A percentile compares a stretch with the other conserved stretches of the same genome.
phyloP scores from a whole-genome alignment of 2,113 vertebrate genomes.

The Hypanus sabinus region DNA sequence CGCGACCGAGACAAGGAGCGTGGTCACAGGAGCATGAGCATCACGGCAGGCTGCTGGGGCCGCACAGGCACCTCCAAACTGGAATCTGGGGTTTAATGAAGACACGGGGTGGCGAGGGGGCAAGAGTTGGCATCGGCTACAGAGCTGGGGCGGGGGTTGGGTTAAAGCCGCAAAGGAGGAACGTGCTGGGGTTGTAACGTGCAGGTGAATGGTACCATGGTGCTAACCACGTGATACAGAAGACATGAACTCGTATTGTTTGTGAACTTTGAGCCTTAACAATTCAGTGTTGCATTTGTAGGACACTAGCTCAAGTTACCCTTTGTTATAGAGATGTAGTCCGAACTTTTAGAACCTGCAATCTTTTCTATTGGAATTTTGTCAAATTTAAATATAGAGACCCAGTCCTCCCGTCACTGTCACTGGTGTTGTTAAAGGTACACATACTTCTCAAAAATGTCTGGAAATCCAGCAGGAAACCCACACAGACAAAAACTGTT shows the following conservation, averaged over 20 bases:
- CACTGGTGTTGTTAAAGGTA: background rate
- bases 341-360: constrained; percentile 40
- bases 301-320: constrained; percentile 40
- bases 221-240: constrained; percentile 24
- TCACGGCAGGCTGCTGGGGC: constrained; percentile 91
- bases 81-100: constrained; percentile 59
- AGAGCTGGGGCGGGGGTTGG: too few relatives aligned
- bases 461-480: constrained; percentile 43
- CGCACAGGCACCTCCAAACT: constrained; percentile 65
- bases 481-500: background rate
- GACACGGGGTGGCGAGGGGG: too few relatives aligned
- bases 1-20: constrained; percentile 68
- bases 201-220: constrained; percentile 26
- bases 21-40: constrained; percentile 84
- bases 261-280: constrained; percentile 49
- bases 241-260: constrained; percentile 12
- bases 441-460: constrained; percentile 43
- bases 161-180: background rate
- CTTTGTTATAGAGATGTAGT: constrained; percentile 38
- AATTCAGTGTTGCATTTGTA: constrained; percentile 42
- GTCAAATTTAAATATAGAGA: constrained; percentile 54
- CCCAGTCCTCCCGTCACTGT: constrained; percentile 49
- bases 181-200: background rate
- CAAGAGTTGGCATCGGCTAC: background rate
- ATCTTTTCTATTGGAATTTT: constrained; percentile 52